phyloP scores from a whole-genome alignment of 2,888 invertebrate genomes.

The Pyrgus malvae region DNA sequence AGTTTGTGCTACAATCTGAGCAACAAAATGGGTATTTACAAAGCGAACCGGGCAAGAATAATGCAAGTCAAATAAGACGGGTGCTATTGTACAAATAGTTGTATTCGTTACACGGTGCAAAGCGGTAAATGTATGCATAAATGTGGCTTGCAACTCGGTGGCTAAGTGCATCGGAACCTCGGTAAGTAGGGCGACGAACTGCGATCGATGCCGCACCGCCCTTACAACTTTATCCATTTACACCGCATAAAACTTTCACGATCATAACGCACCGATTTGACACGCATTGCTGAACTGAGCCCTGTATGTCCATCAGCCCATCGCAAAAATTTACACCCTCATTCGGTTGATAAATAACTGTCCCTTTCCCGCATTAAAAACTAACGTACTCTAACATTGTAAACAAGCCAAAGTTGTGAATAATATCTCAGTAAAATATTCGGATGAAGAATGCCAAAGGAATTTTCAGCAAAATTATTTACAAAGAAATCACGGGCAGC shows the following conservation, averaged over 20 bases:
- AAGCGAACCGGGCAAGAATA: constrained; percentile 18
- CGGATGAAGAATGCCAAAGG: constrained; percentile 44
- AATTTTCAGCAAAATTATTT: constrained; percentile 56
- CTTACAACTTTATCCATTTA: constrained; percentile 79
- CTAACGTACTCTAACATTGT: not conserved
- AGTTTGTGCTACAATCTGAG: constrained; percentile 5
- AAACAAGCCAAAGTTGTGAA: constrained; percentile 5
- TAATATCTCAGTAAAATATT: constrained; percentile 48
- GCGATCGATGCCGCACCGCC: constrained; percentile 75
- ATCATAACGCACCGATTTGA: constrained; percentile 56
- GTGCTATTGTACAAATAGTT: constrained; percentile 23
- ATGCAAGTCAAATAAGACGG: constrained; percentile 20
- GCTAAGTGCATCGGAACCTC: constrained; percentile 71
- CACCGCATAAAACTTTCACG: constrained; percentile 72
- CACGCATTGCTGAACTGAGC: constrained; percentile 27
- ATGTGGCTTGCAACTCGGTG: constrained; percentile 57
- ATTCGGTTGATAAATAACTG: not conserved
- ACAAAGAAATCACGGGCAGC: constrained; percentile 45
- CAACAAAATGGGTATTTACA: constrained; percentile 20
- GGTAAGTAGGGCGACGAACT: constrained; percentile 81
- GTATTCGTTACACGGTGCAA: constrained; percentile 18
- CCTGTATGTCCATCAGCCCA: not conserved
- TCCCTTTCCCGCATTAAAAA: not conserved
- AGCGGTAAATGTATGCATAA: constrained; percentile 39
- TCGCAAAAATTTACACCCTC: not conserved